These are phyloP conservation scores for Patella vulgata DNA, from an alignment of 1,140 invertebrate genomes.

Conservation along the genomic window DNA sequence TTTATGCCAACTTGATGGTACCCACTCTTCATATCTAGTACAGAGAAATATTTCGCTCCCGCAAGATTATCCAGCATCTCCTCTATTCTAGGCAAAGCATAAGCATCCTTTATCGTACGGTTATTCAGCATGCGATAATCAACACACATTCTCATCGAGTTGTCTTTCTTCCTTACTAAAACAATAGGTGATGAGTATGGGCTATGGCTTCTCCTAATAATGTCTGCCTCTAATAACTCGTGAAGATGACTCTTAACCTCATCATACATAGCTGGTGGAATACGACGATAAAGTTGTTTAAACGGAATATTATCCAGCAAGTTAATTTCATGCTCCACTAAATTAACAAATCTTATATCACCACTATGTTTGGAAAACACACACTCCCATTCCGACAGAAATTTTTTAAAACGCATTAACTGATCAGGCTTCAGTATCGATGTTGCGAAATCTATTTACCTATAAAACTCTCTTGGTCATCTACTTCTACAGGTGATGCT, in stretches of 20 bases:
- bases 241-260: constrained; percentile 22
- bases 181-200: constrained; percentile 21
- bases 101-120: constrained; percentile 65
- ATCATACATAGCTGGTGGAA: constrained; percentile 22
- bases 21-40: constrained; percentile 61
- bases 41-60: constrained; percentile 62
- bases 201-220: constrained; percentile 24
- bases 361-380: constrained; percentile 11
- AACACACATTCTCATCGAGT: constrained; percentile 56
- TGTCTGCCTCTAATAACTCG: constrained; percentile 13
- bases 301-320: constrained; percentile 19
- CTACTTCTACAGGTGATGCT: too few species aligned
- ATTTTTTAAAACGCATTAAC: constrained; percentile 1
- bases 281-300: constrained; percentile 18
- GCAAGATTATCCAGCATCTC: constrained; percentile 62
- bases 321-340: constrained; percentile 19
- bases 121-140: constrained; percentile 69
- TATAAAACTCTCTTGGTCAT: not conserved
- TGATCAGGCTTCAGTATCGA: constrained; percentile 3
- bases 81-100: constrained; percentile 70
- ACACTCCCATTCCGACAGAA: constrained; percentile 5
- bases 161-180: constrained; percentile 26
- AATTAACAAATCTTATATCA: constrained; percentile 13
- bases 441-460: not conserved
- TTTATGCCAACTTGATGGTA: constrained; percentile 57